A percentile compares a stretch with the other conserved stretches of the same genome.
These are phyloP conservation scores for Tenebrio molitor DNA, from an alignment of 1,140 invertebrate species.

Conservation along the genomic window DNA sequence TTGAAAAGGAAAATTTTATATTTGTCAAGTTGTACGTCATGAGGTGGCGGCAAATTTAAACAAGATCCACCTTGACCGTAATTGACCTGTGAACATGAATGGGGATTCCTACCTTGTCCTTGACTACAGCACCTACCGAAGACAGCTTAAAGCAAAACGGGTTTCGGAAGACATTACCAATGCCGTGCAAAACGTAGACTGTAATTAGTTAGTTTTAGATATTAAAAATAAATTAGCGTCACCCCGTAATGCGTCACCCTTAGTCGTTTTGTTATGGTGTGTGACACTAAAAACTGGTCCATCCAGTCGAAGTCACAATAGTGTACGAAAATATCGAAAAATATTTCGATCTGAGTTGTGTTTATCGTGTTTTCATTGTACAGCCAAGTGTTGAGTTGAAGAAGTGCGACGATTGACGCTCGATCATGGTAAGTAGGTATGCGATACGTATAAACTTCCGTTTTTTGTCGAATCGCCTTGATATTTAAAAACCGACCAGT, in stretches of 20 bases:
- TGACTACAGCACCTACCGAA: constrained; percentile 15
- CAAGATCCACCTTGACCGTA: neutral
- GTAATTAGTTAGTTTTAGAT: too few relatives aligned
- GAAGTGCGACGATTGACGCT: neutral
- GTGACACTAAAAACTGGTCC: too few relatives aligned
- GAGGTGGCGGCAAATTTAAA: neutral
- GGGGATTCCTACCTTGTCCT: constrained; percentile 28
- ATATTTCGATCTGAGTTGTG: too few relatives aligned
- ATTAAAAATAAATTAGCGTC: neutral
- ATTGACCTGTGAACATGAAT: constrained; percentile 4
- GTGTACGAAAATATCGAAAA: too few relatives aligned
- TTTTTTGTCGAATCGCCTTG: constrained; percentile 17
- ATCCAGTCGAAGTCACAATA: too few relatives aligned
- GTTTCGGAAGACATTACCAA: constrained; percentile 16
- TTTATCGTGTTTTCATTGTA: too few relatives aligned
- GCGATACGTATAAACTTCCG: too few relatives aligned
- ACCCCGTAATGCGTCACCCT: neutral
- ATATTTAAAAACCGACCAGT: neutral
- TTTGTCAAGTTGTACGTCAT: too few relatives aligned
- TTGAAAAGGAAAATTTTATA: too few relatives aligned
- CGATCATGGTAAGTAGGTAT: neutral
- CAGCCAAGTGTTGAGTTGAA: neutral
- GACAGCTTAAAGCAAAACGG: constrained; percentile 2
- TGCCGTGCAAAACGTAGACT: constrained; percentile 3
- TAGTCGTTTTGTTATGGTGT: neutral